Evolutionary conservation across 2,797 vertebrate species (phyloP), one percentile per base, ranked within the genome.

Genomic region (Phrynocephalus vlangalii): DNA sequence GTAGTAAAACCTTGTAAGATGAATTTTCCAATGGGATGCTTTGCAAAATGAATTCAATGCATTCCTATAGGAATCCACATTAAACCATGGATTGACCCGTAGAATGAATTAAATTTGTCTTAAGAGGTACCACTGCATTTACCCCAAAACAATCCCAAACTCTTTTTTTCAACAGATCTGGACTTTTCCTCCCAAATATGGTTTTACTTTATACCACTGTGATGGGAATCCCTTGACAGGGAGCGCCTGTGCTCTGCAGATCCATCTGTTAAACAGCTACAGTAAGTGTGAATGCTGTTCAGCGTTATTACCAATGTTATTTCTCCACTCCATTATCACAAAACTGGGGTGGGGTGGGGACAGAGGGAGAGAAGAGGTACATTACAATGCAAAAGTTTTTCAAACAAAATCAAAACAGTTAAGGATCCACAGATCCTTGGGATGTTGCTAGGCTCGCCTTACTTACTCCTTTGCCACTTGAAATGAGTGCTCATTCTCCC

Each of bases 401-500:
- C 7, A 56, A 56, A 56, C 52, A 56, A 56, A 56, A 56, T 13
- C 13, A 56, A 56, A 56, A 56, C 38, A 56, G 52, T 13, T 13
- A 56, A 56, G 52, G 52, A 56, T 56, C 52, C 52, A 56, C 52
- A 9, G 13, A 8, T 56, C 52, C 52, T 56, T 56, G 52, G 5
- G 52, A 56, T 56, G 9, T 56, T 56, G 52, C 13, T 56, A 56
- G 52, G 13, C 9, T 56, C 52, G 6, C 52, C 52, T 56, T 56
- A 56, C 52, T 10, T 56, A 56, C 9, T 56, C 52, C 52, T 44
- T 44, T 44, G 38, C 38, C 38, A 44, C 38, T 44, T 44, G 38
- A 66, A 85, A 78, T 50, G 11, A 70, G 1, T 48, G 52, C 89
- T 88, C 50, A 63, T 90, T 87, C 84, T 92, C 83, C 85, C 86